These are phyloP conservation scores for Tridacna crocea DNA, from an alignment of 2,888 invertebrate species.

Conservation along the genomic window DNA sequence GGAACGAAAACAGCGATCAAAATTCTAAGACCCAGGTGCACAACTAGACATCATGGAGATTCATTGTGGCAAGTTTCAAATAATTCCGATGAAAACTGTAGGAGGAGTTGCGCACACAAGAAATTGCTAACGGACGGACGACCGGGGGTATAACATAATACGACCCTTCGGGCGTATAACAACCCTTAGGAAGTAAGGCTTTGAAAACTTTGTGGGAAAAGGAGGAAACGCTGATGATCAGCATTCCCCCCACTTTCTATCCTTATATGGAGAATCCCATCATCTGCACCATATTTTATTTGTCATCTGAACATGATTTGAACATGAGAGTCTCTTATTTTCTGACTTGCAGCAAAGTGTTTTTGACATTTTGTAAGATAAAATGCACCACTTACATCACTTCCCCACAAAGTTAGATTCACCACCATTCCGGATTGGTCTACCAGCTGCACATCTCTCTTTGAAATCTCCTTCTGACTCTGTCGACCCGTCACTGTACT, in stretches of 20 bases:
- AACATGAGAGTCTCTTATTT: not conserved
- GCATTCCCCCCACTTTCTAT: not conserved
- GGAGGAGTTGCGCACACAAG: no score
- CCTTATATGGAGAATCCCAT: not conserved
- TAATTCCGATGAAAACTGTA: no score
- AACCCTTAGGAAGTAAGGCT: no score
- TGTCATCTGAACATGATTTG: not conserved
- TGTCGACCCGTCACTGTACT: constrained; percentile 89
- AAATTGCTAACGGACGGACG: no score
- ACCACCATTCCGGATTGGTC: constrained; percentile 92
- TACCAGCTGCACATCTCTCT: constrained; percentile 94
- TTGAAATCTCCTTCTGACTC: constrained; percentile 93
- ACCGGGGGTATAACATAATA: no score
- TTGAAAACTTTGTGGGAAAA: no score
- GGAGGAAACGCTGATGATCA: no score
- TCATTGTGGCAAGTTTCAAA: no score
- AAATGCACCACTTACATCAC: constrained; percentile 82
- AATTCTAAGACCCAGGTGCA: no score
- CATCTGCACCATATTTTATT: not conserved
- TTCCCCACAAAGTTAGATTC: constrained; percentile 95
- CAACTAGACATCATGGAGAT: no score
- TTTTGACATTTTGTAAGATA: not conserved
- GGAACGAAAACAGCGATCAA: no score
- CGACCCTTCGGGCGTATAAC: no score
- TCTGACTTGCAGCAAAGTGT: not conserved